A percentile compares a stretch with the other conserved stretches of the same genome.
Evolutionary conservation across 2,888 invertebrate species (phyloP).

Genomic region (Erannis defoliaria): DNA sequence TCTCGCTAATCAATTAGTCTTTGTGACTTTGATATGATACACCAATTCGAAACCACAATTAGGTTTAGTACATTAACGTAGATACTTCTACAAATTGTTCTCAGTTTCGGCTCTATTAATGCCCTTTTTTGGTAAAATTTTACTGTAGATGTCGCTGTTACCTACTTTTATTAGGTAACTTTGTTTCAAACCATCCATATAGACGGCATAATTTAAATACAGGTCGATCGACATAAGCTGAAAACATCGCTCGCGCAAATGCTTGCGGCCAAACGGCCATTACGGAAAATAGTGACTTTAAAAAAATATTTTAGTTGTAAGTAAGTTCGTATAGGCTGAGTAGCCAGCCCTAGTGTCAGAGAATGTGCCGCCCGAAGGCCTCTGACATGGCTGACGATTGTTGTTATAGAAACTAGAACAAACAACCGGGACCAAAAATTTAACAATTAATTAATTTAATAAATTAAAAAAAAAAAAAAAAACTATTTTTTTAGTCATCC

Average conservation of each 20-base stretch:
- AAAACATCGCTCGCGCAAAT: neutral
- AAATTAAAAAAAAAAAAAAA: too few relatives aligned
- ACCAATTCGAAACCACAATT: constrained; percentile 36
- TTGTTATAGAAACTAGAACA: too few relatives aligned
- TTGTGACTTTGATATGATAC: constrained; percentile 42
- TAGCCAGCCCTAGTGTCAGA: too few relatives aligned
- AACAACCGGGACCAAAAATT: too few relatives aligned
- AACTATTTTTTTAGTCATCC: too few relatives aligned
- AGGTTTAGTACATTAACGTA: constrained; percentile 17
- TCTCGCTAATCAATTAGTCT: constrained; percentile 15
- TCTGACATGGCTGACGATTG: too few relatives aligned
- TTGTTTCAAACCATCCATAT: neutral
- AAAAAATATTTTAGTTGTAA: too few relatives aligned
- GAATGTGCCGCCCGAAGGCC: too few relatives aligned
- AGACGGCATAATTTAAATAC: neutral
- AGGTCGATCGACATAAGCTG: constrained; percentile 7
- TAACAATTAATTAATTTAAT: too few relatives aligned
- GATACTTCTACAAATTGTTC: constrained; percentile 2
- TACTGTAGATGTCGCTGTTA: neutral
- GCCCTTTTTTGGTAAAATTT: neutral
- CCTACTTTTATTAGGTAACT: neutral
- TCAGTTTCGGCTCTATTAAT: neutral
- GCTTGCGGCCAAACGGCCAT: too few relatives aligned
- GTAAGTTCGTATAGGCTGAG: too few relatives aligned
- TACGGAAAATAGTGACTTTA: too few relatives aligned